Evolutionary conservation across 2,888 invertebrate species (phyloP).

Genomic region (Chouioia cunea): DNA sequence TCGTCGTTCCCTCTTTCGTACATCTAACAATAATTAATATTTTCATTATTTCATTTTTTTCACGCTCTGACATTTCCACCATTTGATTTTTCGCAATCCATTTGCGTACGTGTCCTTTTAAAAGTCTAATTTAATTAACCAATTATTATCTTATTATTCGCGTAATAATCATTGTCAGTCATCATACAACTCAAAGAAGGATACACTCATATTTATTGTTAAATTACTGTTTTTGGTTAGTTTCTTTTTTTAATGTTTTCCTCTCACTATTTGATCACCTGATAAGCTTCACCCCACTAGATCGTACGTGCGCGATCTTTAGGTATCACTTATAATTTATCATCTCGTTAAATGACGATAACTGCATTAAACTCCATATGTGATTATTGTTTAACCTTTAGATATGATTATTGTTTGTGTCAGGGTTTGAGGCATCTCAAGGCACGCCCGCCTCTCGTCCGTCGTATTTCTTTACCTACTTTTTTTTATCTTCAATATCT

Average conservation of each 20-base stretch:
- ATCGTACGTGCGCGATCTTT: constrained; percentile 22
- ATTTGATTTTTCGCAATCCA: constrained; percentile 39
- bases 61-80: constrained; percentile 16
- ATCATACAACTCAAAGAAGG: constrained; percentile 25
- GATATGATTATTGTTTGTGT: constrained; percentile 65
- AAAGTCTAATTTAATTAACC: neutral
- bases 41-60: constrained; percentile 22
- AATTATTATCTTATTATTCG: constrained; percentile 12
- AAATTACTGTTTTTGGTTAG: constrained; percentile 30
- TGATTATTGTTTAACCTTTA: constrained; percentile 18
- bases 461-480: constrained; percentile 32
- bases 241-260: constrained; percentile 12
- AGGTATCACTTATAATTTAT: constrained; percentile 32
- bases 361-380: constrained; percentile 50
- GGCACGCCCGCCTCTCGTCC: constrained; percentile 61
- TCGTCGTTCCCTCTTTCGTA: constrained; percentile 37
- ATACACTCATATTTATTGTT: constrained; percentile 46
- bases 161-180: constrained; percentile 22
- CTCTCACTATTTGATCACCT: constrained; percentile 10
- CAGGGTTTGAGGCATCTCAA: constrained; percentile 62
- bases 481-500: constrained; percentile 34
- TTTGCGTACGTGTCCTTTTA: neutral
- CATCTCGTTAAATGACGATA: constrained; percentile 39
- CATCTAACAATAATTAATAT: constrained; percentile 37
- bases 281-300: constrained; percentile 4